A percentile compares a stretch with the other conserved stretches of the same genome.
phyloP scores from a whole-genome alignment of 2,113 vertebrate genomes.

The Tricholaema leucomelas region DNA sequence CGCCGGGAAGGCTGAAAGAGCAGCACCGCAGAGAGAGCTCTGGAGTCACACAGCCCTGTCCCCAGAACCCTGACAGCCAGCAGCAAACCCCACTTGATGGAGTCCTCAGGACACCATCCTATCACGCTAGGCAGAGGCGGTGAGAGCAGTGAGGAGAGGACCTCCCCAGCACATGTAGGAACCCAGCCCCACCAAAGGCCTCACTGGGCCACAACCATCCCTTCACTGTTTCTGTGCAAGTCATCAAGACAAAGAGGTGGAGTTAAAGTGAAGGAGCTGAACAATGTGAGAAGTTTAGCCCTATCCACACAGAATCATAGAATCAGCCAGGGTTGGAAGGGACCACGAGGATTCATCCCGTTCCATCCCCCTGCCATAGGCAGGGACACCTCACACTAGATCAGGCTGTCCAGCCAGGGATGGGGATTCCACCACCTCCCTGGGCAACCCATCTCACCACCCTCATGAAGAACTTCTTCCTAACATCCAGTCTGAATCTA shows the following conservation, averaged over 20 bases:
- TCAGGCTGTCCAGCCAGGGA: too few species aligned
- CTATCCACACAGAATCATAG: background rate
- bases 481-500: too few species aligned
- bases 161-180: rapidly evolving
- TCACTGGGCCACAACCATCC: rapidly evolving
- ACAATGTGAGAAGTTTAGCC: background rate
- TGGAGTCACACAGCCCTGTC: rapidly evolving
- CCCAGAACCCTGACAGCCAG: background rate
- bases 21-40: background rate
- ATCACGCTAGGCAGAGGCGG: rapidly evolving
- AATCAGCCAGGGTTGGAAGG: too few species aligned
- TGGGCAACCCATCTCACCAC: too few species aligned
- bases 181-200: rapidly evolving
- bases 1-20: rapidly evolving
- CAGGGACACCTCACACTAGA: too few species aligned
- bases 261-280: background rate
- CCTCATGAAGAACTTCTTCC: too few species aligned
- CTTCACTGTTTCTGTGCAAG: background rate
- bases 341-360: too few species aligned
- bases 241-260: background rate
- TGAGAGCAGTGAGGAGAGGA: rapidly evolving
- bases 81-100: rapidly evolving
- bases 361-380: too few species aligned
- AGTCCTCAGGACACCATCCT: background rate
- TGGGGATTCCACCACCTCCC: too few species aligned